phyloP scores from a whole-genome alignment of 2,888 invertebrate species.

The Dendrolimus pini region DNA sequence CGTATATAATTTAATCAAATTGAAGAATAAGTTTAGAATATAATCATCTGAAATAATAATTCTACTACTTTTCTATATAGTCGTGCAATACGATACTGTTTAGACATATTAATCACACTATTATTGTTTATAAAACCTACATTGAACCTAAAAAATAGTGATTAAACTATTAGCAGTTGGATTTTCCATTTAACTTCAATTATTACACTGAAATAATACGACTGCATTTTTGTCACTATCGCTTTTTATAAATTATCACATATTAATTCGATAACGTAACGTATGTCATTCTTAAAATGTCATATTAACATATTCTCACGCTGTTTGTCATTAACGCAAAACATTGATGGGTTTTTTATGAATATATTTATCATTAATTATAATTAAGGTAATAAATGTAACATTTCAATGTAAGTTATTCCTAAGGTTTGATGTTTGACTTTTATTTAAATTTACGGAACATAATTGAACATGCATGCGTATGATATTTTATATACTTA shows the following conservation, averaged over 20 bases:
- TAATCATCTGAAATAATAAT: no score
- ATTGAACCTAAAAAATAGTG: no score
- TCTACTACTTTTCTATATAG: no score
- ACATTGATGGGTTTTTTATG: background rate
- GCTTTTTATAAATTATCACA: conserved; percentile 1
- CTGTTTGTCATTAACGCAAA: conserved; percentile 5
- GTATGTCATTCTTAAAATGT: conserved; percentile 8
- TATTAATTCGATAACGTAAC: conserved; percentile 8
- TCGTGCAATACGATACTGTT: no score
- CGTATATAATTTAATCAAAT: no score
- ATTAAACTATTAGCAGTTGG: no score
- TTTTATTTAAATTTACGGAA: background rate
- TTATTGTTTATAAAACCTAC: no score
- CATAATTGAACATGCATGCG: background rate
- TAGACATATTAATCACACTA: no score
- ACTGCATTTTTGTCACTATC: background rate
- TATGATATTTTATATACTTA: no score
- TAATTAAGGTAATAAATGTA: background rate
- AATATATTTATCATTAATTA: conserved; percentile 3
- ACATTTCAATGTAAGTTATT: conserved; percentile 3
- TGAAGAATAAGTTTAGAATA: no score
- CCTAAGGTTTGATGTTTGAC: conserved; percentile 3
- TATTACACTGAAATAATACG: no score
- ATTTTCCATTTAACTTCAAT: no score
- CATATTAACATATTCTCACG: conserved; percentile 14